Percentiles rank a stretch among this genome's conserved stretches.
phyloP scores from a whole-genome alignment of 2,797 vertebrate species.

The Novumbra hubbsi region DNA sequence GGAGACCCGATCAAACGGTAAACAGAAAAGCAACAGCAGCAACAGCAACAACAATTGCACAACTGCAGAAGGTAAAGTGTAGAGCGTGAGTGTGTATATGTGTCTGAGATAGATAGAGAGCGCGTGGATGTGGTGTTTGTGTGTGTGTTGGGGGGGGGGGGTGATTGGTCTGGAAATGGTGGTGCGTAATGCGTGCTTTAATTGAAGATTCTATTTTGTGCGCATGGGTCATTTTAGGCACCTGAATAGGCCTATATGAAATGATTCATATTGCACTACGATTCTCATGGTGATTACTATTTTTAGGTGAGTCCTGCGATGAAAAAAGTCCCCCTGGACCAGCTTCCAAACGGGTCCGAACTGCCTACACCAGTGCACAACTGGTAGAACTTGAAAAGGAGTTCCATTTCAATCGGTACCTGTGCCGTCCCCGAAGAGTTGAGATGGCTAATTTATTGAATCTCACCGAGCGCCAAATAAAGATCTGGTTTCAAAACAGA shows the following conservation, averaged over 20 bases:
- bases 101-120: background rate
- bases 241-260: background rate
- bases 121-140: background rate
- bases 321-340: conserved; percentile 97
- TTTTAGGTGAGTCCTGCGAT: conserved; percentile 90
- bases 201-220: background rate
- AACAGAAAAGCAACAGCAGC: conserved; percentile 87
- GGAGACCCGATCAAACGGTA: conserved; percentile 92
- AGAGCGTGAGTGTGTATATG: conserved; percentile 11
- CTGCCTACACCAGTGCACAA: conserved; percentile 96
- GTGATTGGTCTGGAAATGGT: background rate
- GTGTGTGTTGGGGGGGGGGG: conserved; percentile 5
- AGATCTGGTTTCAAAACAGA: conserved; percentile 99
- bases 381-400: conserved; percentile 98
- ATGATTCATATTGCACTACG: background rate
- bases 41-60: conserved; percentile 67
- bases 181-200: background rate
- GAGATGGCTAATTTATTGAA: conserved; percentile 98
- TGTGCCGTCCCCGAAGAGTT: conserved; percentile 94
- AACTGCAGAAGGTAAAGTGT: conserved; percentile 85
- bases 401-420: conserved; percentile 97
- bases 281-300: conserved; percentile 19
- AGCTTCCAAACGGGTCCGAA: conserved; percentile 95
- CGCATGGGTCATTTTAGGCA: background rate
- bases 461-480: conserved; percentile 97